phyloP scores from a whole-genome alignment of 2,888 invertebrate species.

The Zhengitettix transpicula region DNA sequence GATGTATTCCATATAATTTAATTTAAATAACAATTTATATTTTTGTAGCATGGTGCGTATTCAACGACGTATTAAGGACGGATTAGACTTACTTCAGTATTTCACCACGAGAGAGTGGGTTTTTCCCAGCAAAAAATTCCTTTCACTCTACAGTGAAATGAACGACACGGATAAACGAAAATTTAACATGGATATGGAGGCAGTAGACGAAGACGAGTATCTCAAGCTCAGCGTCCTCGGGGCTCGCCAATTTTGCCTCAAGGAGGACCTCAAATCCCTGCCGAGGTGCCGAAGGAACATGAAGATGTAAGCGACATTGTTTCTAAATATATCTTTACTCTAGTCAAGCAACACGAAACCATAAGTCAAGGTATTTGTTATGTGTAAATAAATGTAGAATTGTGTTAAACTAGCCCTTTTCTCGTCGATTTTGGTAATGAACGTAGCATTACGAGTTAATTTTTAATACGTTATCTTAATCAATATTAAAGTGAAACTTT shows the following conservation, averaged over 20 bases:
- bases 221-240: conserved; percentile 59
- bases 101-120: conserved; percentile 72
- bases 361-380: too few species aligned
- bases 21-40: neutral
- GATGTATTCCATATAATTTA: too few species aligned
- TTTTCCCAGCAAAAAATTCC: conserved; percentile 46
- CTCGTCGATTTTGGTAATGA: too few species aligned
- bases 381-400: too few species aligned
- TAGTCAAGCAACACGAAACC: too few species aligned
- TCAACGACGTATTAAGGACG: conserved; percentile 42
- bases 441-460: too few species aligned
- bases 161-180: conserved; percentile 35
- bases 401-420: too few species aligned
- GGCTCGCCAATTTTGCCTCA: conserved; percentile 65
- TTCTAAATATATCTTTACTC: too few species aligned
- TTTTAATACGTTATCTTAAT: too few species aligned
- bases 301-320: conserved; percentile 31
- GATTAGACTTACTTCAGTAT: conserved; percentile 53
- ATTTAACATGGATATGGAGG: conserved; percentile 35
- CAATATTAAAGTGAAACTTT: too few species aligned
- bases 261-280: conserved; percentile 61
- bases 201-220: conserved; percentile 45
- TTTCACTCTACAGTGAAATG: conserved; percentile 33
- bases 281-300: conserved; percentile 50
- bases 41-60: conserved; percentile 41